A percentile compares a stretch with the other conserved stretches of the same genome.
Conservation (phyloP, 2,888 invertebrate genomes). For the Amphipoea oculea region DNA sequence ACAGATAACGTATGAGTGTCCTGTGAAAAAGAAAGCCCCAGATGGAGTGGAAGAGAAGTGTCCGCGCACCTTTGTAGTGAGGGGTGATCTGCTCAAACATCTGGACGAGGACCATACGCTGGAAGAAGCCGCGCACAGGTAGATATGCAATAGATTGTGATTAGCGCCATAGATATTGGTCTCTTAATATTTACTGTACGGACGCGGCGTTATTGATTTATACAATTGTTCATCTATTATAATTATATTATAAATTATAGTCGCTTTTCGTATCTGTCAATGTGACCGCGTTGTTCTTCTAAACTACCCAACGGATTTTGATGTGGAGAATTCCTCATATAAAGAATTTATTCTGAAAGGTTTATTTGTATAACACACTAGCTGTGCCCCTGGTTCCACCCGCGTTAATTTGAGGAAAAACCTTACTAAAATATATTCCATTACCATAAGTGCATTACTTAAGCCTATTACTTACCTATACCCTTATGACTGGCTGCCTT, state of each 20-base stretch:
- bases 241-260: not conserved
- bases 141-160: not conserved
- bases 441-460: no score
- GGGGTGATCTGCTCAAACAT: conserved; percentile 81
- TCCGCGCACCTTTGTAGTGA: conserved; percentile 75
- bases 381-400: no score
- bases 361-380: not conserved
- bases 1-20: conserved; percentile 79
- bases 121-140: conserved; percentile 84
- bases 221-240: not conserved
- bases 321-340: not conserved
- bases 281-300: not conserved
- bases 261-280: not conserved
- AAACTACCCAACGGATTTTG: not conserved
- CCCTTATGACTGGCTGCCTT: no score
- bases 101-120: conserved; percentile 83
- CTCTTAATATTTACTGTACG: not conserved
- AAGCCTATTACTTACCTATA: no score
- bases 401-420: no score
- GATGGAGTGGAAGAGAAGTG: conserved; percentile 77
- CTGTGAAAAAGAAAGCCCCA: conserved; percentile 74
- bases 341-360: not conserved
- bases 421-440: no score
- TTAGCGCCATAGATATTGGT: not conserved
- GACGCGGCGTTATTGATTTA: not conserved